A percentile compares a stretch with the other conserved stretches of the same genome.
Evolutionary conservation across 2,113 vertebrate species (phyloP).

Genomic region (Melanostigma gelatinosum): DNA sequence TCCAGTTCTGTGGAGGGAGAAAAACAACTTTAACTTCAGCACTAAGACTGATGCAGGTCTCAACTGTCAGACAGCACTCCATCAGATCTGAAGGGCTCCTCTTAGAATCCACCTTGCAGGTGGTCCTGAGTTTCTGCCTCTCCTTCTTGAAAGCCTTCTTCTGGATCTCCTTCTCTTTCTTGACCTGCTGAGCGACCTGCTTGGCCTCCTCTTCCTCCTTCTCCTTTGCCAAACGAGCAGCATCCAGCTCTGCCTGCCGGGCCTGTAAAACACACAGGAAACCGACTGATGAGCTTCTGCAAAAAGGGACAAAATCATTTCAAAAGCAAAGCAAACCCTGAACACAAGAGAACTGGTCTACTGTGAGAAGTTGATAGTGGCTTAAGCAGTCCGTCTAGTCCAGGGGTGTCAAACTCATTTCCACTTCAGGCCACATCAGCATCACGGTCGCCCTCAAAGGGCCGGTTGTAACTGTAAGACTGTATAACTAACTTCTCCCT

Average conservation of each 20-base stretch:
- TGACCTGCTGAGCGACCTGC: constrained; percentile 90
- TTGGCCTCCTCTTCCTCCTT: constrained; percentile 95
- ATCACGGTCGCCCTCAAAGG: no score
- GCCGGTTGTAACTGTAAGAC: no score
- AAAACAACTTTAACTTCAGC: background rate
- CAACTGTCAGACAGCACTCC: background rate
- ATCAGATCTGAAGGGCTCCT: background rate
- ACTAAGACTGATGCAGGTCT: background rate
- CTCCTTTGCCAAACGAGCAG: constrained; percentile 90
- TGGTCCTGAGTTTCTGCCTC: constrained; percentile 95
- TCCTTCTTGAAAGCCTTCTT: constrained; percentile 99
- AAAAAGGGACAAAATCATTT: background rate
- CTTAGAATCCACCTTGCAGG: constrained; percentile 89
- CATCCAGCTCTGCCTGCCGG: constrained; percentile 93
- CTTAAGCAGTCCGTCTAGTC: background rate
- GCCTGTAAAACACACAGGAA: constrained; percentile 77
- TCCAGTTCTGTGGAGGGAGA: constrained; percentile 88
- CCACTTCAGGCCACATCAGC: no score
- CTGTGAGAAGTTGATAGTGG: background rate
- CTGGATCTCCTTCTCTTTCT: constrained; percentile 98
- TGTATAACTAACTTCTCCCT: no score
- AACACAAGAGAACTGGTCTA: background rate
- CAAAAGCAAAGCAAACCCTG: background rate
- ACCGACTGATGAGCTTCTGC: background rate
- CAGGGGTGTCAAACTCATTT: no score